These are phyloP conservation scores for Ara ararauna DNA, from an alignment of 2,797 vertebrate genomes.

Conservation along the genomic window DNA sequence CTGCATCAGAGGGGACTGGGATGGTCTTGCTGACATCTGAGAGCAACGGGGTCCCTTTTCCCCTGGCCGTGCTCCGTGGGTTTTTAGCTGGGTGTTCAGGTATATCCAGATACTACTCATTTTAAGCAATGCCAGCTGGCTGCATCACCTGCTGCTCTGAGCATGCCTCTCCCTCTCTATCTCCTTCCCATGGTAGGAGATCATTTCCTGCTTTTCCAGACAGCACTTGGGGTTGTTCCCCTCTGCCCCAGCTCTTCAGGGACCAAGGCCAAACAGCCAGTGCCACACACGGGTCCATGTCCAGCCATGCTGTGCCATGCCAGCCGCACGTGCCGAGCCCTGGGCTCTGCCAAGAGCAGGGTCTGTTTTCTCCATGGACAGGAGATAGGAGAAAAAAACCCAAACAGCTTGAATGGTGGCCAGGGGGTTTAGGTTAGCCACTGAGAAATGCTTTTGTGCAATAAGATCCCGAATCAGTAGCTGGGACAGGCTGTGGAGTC, in stretches of 20 bases:
- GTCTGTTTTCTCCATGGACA: neutral
- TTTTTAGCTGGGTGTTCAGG: neutral
- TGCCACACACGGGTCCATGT: neutral
- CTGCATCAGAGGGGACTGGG: neutral
- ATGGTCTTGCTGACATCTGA: neutral
- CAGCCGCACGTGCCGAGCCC: neutral
- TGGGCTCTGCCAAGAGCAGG: neutral
- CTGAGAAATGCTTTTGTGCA: constrained; percentile 18
- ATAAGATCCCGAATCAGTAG: accelerated
- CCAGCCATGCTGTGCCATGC: accelerated
- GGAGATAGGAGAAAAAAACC: neutral
- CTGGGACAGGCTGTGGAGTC: neutral
- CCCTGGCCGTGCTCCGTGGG: neutral
- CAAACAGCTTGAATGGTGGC: neutral
- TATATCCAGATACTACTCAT: neutral
- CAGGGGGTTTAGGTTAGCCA: neutral
- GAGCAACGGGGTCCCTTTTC: neutral
- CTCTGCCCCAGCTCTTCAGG: neutral
- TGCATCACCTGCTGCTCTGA: neutral
- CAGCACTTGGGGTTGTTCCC: neutral
- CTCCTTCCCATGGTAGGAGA: neutral
- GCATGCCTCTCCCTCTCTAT: neutral
- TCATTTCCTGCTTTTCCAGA: neutral
- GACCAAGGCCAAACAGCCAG: accelerated
- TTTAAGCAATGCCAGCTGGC: neutral